Evolutionary conservation across 2,888 invertebrate species (phyloP).

Genomic region (Temnothorax rugatulus): DNA sequence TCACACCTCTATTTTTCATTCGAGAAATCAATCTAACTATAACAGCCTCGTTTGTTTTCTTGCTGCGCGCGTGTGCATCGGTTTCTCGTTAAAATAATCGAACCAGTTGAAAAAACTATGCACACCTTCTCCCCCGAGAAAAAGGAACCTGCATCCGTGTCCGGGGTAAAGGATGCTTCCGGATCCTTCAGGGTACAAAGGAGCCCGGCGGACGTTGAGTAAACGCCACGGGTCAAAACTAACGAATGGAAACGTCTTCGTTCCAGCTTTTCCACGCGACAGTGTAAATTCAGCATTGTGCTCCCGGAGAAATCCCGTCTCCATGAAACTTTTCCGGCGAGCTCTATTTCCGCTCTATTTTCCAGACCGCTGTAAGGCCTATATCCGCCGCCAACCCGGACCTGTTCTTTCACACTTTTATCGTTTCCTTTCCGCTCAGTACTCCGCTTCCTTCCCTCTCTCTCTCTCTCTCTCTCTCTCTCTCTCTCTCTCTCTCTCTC

Average conservation of each 20-base stretch:
- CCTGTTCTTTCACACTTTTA: slow-evolving; percentile 11
- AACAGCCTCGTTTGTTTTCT: slow-evolving; percentile 32
- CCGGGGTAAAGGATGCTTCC: slow-evolving; percentile 70
- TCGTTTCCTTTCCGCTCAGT: slow-evolving; percentile 35
- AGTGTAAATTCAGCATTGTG: slow-evolving; percentile 79
- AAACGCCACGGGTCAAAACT: slow-evolving; percentile 74
- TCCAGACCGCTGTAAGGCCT: slow-evolving; percentile 44
- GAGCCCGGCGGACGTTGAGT: slow-evolving; percentile 72
- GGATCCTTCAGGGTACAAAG: slow-evolving; percentile 60
- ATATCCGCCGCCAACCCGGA: not conserved
- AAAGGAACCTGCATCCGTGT: slow-evolving; percentile 22
- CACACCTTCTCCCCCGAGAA: slow-evolving; percentile 21
- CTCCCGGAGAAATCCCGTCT: slow-evolving; percentile 72
- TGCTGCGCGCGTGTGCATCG: slow-evolving; percentile 23
- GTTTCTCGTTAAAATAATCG: slow-evolving; percentile 54
- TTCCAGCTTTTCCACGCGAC: slow-evolving; percentile 71
- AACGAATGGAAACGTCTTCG: slow-evolving; percentile 76
- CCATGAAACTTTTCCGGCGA: slow-evolving; percentile 56
- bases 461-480: no score
- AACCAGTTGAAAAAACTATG: slow-evolving; percentile 46
- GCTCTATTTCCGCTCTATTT: slow-evolving; percentile 60
- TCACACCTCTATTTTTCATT: slow-evolving; percentile 15
- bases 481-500: no score
- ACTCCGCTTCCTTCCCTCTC: slow-evolving; percentile 18
- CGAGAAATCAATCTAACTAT: slow-evolving; percentile 44